Conservation (phyloP, 2,888 invertebrate genomes). For the Caprella mutica region DNA sequence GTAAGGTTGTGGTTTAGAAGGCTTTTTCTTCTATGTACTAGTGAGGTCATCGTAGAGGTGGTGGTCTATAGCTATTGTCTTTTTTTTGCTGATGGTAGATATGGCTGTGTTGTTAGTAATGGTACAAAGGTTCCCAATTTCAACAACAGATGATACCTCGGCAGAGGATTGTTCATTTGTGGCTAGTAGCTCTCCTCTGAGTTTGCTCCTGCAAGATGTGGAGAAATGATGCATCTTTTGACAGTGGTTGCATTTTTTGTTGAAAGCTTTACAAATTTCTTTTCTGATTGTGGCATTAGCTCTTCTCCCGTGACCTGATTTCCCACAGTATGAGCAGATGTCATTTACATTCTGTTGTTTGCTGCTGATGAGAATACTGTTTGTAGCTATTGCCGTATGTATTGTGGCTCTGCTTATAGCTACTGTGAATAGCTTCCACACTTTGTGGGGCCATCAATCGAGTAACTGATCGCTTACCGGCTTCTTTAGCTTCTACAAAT, state of each 20-base stretch:
- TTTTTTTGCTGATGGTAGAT: not conserved
- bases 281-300: not conserved
- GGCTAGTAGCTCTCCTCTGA: not conserved
- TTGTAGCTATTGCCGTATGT: not conserved
- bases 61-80: not conserved
- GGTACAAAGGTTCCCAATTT: not conserved
- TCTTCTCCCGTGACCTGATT: not conserved
- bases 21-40: not conserved
- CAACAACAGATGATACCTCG: not conserved
- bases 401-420: not conserved
- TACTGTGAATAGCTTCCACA: not conserved
- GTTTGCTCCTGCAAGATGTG: not conserved
- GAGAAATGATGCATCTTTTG: not conserved
- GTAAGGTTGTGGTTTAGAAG: not conserved
- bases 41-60: not conserved
- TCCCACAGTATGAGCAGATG: not conserved
- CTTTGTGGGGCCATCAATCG: not conserved
- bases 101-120: not conserved
- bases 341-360: not conserved
- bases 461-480: not conserved
- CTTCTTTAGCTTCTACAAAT: conserved; percentile 10
- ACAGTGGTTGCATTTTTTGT: not conserved
- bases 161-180: not conserved
- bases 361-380: not conserved
- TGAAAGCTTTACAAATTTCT: not conserved